phyloP scores from a whole-genome alignment of 2,113 vertebrate species.

The Chaetorhynchus papuensis region DNA sequence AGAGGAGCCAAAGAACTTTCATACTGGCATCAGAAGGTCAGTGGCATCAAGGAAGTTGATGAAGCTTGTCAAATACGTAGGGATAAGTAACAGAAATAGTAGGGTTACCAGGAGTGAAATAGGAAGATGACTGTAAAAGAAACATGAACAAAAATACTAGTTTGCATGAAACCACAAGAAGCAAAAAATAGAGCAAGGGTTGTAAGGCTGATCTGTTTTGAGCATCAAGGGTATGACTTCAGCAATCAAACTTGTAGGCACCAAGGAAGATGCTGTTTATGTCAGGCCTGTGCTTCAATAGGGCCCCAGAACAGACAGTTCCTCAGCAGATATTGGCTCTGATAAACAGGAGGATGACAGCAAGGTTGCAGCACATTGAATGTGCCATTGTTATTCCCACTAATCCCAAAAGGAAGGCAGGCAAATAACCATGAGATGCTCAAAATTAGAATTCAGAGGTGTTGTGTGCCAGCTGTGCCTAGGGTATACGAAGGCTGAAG shows the following conservation, averaged over 20 bases:
- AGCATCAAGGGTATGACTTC: not conserved
- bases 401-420: not conserved
- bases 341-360: not conserved
- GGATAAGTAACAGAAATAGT: not conserved
- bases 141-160: not conserved
- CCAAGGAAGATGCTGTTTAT: not conserved
- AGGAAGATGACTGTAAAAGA: not conserved
- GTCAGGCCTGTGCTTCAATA: not conserved
- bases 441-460: not conserved
- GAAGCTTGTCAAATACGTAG: not conserved
- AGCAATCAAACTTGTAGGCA: not conserved
- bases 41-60: not conserved
- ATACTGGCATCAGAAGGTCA: not conserved
- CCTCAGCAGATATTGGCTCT: not conserved
- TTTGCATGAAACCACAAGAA: not conserved
- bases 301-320: not conserved
- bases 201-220: not conserved
- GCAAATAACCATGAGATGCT: not conserved
- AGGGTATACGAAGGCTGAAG: not conserved
- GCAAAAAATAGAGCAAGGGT: not conserved
- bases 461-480: not conserved
- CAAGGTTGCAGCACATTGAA: not conserved
- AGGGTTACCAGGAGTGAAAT: not conserved
- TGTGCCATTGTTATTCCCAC: not conserved
- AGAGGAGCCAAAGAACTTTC: not conserved